Conservation (phyloP, 2,797 vertebrate species). For the Poecilia picta region DNA sequence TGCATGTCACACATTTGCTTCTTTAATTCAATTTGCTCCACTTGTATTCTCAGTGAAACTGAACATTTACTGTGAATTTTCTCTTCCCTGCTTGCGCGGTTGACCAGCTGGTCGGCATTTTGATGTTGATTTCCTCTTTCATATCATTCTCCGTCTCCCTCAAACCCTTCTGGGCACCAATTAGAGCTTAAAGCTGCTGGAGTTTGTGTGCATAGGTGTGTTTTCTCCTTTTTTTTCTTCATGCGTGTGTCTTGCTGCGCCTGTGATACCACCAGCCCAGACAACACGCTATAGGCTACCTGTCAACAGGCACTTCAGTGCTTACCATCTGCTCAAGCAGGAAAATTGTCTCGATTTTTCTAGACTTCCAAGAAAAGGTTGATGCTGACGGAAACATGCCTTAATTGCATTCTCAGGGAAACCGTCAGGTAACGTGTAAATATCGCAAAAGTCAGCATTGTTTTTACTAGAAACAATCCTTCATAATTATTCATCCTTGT, state of each 20-base stretch:
- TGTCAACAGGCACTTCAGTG: conserved; percentile 92
- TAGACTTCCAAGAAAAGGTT: conserved; percentile 36
- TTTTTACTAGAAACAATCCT: not conserved
- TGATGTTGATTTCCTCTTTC: conserved; percentile 78
- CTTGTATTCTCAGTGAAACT: conserved; percentile 46
- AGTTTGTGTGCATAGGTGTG: conserved; percentile 81
- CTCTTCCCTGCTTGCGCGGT: conserved; percentile 46
- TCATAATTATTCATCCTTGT: not conserved
- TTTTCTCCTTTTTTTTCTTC: conserved; percentile 24
- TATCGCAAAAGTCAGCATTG: conserved; percentile 34
- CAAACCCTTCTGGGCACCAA: conserved; percentile 94
- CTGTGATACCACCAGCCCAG: conserved; percentile 89
- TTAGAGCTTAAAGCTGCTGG: conserved; percentile 93
- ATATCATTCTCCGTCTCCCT: conserved; percentile 67
- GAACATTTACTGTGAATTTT: conserved; percentile 38
- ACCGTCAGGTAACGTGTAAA: not conserved
- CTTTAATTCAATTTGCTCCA: conserved; percentile 29
- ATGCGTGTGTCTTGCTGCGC: conserved; percentile 45
- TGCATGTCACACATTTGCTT: conserved; percentile 28
- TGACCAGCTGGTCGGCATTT: conserved; percentile 80
- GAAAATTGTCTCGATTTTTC: conserved; percentile 86
- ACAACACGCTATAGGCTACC: conserved; percentile 92
- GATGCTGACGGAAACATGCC: conserved; percentile 59
- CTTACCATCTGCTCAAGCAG: conserved; percentile 90
- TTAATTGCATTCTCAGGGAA: conserved; percentile 75